These are phyloP conservation scores for Larimichthys crocea DNA, from an alignment of 2,113 vertebrate genomes.

Conservation along the genomic window DNA sequence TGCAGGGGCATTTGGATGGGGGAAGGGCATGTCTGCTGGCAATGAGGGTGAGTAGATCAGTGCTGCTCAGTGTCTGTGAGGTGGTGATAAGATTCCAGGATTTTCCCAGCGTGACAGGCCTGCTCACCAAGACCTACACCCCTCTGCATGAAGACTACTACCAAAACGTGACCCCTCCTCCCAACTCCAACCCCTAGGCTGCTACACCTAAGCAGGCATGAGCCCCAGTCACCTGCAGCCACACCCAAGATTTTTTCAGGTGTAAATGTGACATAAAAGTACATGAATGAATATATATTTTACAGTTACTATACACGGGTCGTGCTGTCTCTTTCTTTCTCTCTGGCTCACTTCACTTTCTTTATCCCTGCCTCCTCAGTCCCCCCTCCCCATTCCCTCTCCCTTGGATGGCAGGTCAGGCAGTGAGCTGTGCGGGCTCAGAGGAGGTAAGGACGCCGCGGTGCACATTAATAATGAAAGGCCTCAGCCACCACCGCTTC, in stretches of 20 bases:
- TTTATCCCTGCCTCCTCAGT: conserved; percentile 74
- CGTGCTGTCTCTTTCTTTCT: conserved; percentile 65
- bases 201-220: conserved; percentile 63
- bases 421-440: conserved; percentile 86
- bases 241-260: conserved; percentile 46
- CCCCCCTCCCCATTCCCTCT: conserved; percentile 60
- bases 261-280: conserved; percentile 30
- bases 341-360: conserved; percentile 73
- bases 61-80: conserved; percentile 85
- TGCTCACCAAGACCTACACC: conserved; percentile 77
- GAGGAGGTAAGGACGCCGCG: conserved; percentile 87
- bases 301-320: conserved; percentile 34
- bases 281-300: conserved; percentile 30
- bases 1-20: conserved; percentile 74
- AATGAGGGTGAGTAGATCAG: conserved; percentile 85
- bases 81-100: conserved; percentile 87
- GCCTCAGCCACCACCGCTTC: conserved; percentile 79
- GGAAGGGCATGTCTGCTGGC: conserved; percentile 82
- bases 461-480: conserved; percentile 90
- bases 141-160: conserved; percentile 53
- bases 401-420: conserved; percentile 85
- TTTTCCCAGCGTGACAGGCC: conserved; percentile 86
- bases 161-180: conserved; percentile 48
- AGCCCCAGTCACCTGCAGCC: conserved; percentile 68
- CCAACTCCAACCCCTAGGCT: conserved; percentile 20